Percentiles rank a stretch among this genome's conserved stretches.
phyloP scores from a whole-genome alignment of 2,797 vertebrate genomes.

The Peromyscus attwateri region DNA sequence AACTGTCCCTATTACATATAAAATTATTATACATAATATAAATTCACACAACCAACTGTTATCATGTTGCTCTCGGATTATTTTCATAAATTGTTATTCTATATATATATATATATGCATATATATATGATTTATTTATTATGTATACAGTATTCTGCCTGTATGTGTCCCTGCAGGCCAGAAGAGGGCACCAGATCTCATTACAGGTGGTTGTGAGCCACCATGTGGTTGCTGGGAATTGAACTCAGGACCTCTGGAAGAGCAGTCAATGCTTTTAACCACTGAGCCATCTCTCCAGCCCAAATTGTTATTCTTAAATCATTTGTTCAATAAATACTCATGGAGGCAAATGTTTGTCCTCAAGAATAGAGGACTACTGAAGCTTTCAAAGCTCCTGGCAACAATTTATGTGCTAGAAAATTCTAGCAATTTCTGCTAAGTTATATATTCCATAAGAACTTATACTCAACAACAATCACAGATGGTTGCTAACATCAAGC shows the following conservation, averaged over 20 bases:
- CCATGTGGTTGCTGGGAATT: too few relatives aligned
- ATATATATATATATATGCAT: too few relatives aligned
- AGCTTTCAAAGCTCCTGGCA: neutral
- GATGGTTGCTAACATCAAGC: neutral
- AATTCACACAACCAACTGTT: neutral
- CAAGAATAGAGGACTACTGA: neutral
- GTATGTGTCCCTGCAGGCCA: too few relatives aligned
- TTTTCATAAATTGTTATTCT: neutral
- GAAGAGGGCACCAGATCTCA: too few relatives aligned
- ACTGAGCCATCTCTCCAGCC: too few relatives aligned
- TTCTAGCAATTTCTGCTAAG: neutral
- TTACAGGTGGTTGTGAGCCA: too few relatives aligned
- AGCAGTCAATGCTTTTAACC: too few relatives aligned
- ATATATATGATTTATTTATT: too few relatives aligned
- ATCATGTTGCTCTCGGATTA: neutral
- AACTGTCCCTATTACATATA: neutral
- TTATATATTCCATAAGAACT: neutral
- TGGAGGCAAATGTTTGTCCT: neutral
- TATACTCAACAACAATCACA: neutral
- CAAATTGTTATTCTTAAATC: constrained; percentile 16
- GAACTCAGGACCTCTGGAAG: too few relatives aligned
- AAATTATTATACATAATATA: neutral
- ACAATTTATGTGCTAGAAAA: neutral
- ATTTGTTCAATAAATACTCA: neutral
- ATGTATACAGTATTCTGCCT: too few relatives aligned